A percentile compares a stretch with the other conserved stretches of the same genome.
Evolutionary conservation across 2,113 vertebrate species (phyloP).

Genomic region (Lophotis ruficrista): DNA sequence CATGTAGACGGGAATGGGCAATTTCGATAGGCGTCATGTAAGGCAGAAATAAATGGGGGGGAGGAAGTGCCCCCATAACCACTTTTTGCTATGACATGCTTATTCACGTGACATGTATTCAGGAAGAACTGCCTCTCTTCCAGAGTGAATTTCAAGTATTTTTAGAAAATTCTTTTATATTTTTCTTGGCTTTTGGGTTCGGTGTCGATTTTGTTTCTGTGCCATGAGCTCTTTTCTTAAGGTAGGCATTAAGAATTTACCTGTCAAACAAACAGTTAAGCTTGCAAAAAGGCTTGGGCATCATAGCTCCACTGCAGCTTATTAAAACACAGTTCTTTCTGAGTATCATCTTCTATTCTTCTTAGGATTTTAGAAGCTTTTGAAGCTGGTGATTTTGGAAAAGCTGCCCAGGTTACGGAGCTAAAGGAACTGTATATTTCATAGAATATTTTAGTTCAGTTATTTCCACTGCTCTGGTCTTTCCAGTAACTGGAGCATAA

Average conservation of each 20-base stretch:
- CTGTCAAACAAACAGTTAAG: neutral
- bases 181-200: neutral
- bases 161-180: neutral
- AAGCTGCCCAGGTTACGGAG: neutral
- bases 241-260: neutral
- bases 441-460: constrained; percentile 61
- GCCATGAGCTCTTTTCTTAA: neutral
- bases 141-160: neutral
- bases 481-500: constrained; percentile 71
- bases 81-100: neutral
- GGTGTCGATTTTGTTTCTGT: neutral
- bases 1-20: neutral
- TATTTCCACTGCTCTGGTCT: constrained; percentile 66
- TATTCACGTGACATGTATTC: neutral
- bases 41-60: neutral
- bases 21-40: neutral
- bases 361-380: neutral
- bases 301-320: neutral
- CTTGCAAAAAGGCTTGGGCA: neutral
- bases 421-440: constrained; percentile 51
- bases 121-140: neutral
- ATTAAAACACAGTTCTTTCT: neutral
- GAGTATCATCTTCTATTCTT: neutral
- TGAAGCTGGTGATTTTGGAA: constrained; percentile 32
- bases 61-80: neutral